Evolutionary conservation across 2,797 vertebrate species (phyloP).

Genomic region (Paguma larvata): DNA sequence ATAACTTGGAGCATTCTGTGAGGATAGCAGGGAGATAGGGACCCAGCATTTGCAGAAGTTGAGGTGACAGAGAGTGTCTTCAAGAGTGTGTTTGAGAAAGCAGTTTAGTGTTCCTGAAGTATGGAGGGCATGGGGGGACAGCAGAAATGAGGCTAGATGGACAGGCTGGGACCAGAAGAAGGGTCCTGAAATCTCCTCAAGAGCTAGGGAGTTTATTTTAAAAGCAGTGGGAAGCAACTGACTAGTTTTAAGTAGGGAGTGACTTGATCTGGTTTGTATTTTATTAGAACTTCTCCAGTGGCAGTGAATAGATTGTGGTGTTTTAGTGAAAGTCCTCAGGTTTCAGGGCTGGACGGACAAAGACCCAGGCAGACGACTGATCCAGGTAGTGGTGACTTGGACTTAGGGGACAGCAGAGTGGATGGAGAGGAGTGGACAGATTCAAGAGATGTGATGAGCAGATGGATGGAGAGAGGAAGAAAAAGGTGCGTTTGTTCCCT

Average conservation of each 20-base stretch:
- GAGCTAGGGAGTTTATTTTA: not conserved
- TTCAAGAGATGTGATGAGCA: not conserved
- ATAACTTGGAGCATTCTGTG: not conserved
- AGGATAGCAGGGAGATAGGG: not conserved
- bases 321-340: conserved; percentile 28
- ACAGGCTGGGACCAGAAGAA: not conserved
- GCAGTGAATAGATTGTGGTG: not conserved
- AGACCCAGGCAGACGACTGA: not conserved
- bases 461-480: not conserved
- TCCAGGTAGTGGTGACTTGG: not conserved
- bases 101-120: not conserved
- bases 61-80: not conserved
- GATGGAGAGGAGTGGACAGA: not conserved
- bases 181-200: not conserved
- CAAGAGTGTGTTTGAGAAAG: not conserved
- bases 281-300: conserved; percentile 5
- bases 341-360: not conserved
- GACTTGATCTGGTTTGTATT: not conserved
- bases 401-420: not conserved
- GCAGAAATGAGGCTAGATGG: not conserved
- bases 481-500: not conserved
- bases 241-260: not conserved
- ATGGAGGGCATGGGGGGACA: not conserved
- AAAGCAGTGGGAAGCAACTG: not conserved
- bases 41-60: not conserved